A percentile compares a stretch with the other conserved stretches of the same genome.
Conservation (phyloP, 1,140 invertebrate species). For the Reticulitermes speratus region DNA sequence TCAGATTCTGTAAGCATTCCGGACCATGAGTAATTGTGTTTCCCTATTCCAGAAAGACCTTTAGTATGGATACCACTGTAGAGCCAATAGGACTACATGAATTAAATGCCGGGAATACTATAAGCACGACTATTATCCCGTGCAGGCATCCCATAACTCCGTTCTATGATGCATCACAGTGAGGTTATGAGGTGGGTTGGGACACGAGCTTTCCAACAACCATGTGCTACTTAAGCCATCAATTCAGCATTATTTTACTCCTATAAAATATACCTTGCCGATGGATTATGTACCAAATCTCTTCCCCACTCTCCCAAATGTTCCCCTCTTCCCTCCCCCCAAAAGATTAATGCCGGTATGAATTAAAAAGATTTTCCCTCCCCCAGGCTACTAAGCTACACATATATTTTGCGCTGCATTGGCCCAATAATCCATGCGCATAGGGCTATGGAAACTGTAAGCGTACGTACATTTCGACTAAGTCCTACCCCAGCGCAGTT, state of each 20-base stretch:
- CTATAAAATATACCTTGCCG: conserved; percentile 16
- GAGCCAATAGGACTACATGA: neutral
- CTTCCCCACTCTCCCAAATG: neutral
- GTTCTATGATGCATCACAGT: neutral
- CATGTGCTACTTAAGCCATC: neutral
- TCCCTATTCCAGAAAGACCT: neutral
- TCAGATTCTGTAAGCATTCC: neutral
- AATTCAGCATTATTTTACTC: conserved; percentile 4
- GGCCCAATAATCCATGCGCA: conserved; percentile 1
- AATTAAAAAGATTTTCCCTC: conserved; percentile 11
- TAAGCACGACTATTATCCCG: conserved; percentile 4
- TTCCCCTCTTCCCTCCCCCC: neutral
- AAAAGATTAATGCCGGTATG: neutral
- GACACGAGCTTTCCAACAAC: neutral
- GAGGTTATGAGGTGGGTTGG: neutral
- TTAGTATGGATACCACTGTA: neutral
- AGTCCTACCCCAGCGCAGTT: neutral
- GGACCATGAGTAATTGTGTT: conserved; percentile 3
- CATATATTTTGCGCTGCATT: conserved; percentile 18
- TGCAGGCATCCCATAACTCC: neutral
- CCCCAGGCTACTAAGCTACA: neutral
- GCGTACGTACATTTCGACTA: neutral
- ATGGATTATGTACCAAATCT: conserved; percentile 4
- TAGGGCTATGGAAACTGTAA: neutral
- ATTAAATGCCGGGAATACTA: neutral